Percentiles rank a stretch among this genome's conserved stretches.
Evolutionary conservation across 2,888 invertebrate genomes (phyloP).

Genomic region (Thymelicus acteon): DNA sequence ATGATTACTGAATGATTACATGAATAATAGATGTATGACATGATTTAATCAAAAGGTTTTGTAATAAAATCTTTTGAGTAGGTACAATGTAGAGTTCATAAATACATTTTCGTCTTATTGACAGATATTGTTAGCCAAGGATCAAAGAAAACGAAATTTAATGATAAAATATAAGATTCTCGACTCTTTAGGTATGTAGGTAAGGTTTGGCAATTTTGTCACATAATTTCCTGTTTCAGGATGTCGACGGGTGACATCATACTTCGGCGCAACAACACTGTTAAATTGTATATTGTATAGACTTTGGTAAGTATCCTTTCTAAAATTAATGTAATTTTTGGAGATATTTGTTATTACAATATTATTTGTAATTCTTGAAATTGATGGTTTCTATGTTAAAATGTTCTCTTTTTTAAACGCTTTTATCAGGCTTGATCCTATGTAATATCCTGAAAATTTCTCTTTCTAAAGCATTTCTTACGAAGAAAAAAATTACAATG

Average conservation of each 20-base stretch:
- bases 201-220: conserved; percentile 17
- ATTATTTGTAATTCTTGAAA: too few species aligned
- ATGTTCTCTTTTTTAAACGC: too few species aligned
- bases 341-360: background rate
- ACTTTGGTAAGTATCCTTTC: conserved; percentile 35
- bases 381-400: too few species aligned
- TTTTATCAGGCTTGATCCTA: too few species aligned
- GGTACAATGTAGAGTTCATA: too few species aligned
- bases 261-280: conserved; percentile 24
- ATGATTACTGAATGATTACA: too few species aligned
- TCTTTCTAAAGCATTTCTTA: too few species aligned
- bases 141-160: background rate
- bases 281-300: conserved; percentile 35
- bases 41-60: too few species aligned
- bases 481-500: too few species aligned
- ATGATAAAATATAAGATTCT: conserved; percentile 2
- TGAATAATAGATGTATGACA: too few species aligned
- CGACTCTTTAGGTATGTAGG: background rate
- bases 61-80: background rate
- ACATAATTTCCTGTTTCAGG: conserved; percentile 39
- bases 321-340: background rate
- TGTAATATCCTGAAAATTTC: too few species aligned
- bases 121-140: background rate
- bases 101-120: too few species aligned
- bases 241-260: conserved; percentile 33